Evolutionary conservation across 2,888 invertebrate genomes (phyloP), one percentile per base, ranked within the genome.

Genomic region (Linnaemya vulpina): DNA sequence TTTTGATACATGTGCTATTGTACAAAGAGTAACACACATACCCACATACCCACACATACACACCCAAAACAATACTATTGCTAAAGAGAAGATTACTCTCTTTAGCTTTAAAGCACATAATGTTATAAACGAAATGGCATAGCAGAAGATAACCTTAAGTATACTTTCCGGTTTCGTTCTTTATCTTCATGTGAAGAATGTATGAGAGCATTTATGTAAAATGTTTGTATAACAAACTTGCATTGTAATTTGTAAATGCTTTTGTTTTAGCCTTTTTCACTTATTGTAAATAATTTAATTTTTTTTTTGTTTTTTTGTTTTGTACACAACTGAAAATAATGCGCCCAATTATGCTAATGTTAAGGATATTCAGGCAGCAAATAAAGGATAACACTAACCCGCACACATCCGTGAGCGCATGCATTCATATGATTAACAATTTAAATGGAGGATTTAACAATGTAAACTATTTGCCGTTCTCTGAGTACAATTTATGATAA

Each of bases 331-430:
- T 20, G 15, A 15, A 77, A 83, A 58, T 73, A 83, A 70, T 62
- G 40, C 62, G 46, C 74, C 63, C 79, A 83, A 79, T 83, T 83
- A 83, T 83, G 73, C 51, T 74, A 83, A 78, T 83, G 77, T 67
- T 35, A 55, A 63, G 68, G 73, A 74, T 78, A 73, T 73, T 15
- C 20, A 67, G 22, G 9, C 13, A 40, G 20, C 77, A 73, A 71
- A 77, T 43, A 73, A 49, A 53, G 43, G 62, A 71, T 63, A 63
- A 77, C 17, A 60, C 49, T 17, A 15, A 5, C 49, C 10, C 20
- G 43, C 40, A 63, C 7, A 53, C 53, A 25, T n/a, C 9, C 49
- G 11, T 63, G 20, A 38, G 10, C 70, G 25, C n/a, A 22, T 25
- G 38, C 20, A 60, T 17, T 30, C 68, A 53, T 43, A 63, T 71